Conservation (phyloP, 1,140 invertebrate species). For the Camponotus vicinus region DNA sequence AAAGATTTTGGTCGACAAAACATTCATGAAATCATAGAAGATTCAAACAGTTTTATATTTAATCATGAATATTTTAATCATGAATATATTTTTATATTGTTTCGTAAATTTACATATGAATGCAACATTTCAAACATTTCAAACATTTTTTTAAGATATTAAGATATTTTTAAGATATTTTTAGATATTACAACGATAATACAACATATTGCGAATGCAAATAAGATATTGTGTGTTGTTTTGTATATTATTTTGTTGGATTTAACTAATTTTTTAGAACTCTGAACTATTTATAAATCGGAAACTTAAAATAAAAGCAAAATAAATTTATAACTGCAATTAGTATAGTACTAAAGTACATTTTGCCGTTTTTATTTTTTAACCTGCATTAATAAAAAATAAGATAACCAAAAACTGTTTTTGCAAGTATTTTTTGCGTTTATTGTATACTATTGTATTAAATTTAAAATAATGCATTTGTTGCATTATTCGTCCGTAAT, state of each 20-base stretch:
- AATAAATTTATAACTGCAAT: constrained; percentile 18
- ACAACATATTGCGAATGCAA: too few relatives aligned
- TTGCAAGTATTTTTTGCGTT: not conserved
- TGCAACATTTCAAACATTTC: too few relatives aligned
- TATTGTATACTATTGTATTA: not conserved
- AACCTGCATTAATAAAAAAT: constrained; percentile 39
- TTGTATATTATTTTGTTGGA: not conserved
- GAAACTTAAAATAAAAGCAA: not conserved
- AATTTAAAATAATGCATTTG: constrained; percentile 36
- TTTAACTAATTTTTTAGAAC: constrained; percentile 16
- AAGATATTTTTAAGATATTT: too few relatives aligned
- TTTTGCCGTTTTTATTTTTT: constrained; percentile 8
- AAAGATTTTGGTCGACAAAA: too few relatives aligned
- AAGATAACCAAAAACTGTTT: not conserved
- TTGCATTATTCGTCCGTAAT: constrained; percentile 10
- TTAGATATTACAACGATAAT: not conserved
- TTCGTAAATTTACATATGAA: too few relatives aligned
- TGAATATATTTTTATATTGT: too few relatives aligned
- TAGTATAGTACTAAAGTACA: not conserved
- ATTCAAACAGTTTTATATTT: too few relatives aligned
- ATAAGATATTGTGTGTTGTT: not conserved
- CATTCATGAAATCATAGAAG: too few relatives aligned
- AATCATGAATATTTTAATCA: too few relatives aligned
- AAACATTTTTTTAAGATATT: too few relatives aligned
- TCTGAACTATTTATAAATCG: not conserved